Percentiles rank a stretch among this genome's conserved stretches.
Conservation (phyloP, 2,888 invertebrate genomes). For the Bruchidius siliquastri region DNA sequence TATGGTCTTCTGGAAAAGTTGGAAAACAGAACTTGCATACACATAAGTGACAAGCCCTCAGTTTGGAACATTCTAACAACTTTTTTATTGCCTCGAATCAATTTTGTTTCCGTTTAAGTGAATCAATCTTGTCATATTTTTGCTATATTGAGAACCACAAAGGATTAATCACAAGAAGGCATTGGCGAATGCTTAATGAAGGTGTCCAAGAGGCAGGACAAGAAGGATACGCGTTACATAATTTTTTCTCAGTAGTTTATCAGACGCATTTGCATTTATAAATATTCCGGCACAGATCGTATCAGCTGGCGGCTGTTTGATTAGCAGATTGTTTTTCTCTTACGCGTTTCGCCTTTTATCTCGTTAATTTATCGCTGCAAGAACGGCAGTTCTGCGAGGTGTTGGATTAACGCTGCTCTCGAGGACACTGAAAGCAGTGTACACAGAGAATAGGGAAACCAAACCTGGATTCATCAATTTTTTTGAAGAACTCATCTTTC, state of each 20-base stretch:
- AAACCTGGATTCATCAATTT: neutral
- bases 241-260: slow-evolving; percentile 10
- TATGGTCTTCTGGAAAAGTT: too few relatives aligned
- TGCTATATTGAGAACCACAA: neutral
- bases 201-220: neutral
- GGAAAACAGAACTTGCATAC: too few relatives aligned
- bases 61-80: too few relatives aligned
- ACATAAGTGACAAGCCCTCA: too few relatives aligned
- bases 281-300: slow-evolving; percentile 35
- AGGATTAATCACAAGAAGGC: neutral
- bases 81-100: too few relatives aligned
- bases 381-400: slow-evolving; percentile 20
- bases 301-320: slow-evolving; percentile 28
- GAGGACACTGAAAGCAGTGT: slow-evolving; percentile 17
- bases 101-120: too few relatives aligned
- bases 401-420: slow-evolving; percentile 24
- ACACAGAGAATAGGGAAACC: neutral
- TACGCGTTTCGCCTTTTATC: slow-evolving; percentile 31
- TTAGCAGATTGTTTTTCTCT: slow-evolving; percentile 39
- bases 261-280: slow-evolving; percentile 35
- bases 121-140: neutral
- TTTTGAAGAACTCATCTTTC: too few relatives aligned
- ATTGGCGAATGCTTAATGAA: neutral
- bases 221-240: neutral
- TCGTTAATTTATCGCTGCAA: slow-evolving; percentile 32